Evolutionary conservation across 2,888 invertebrate genomes (phyloP), one percentile per base, ranked within the genome.

Genomic region (Drosophila meridionalis): DNA sequence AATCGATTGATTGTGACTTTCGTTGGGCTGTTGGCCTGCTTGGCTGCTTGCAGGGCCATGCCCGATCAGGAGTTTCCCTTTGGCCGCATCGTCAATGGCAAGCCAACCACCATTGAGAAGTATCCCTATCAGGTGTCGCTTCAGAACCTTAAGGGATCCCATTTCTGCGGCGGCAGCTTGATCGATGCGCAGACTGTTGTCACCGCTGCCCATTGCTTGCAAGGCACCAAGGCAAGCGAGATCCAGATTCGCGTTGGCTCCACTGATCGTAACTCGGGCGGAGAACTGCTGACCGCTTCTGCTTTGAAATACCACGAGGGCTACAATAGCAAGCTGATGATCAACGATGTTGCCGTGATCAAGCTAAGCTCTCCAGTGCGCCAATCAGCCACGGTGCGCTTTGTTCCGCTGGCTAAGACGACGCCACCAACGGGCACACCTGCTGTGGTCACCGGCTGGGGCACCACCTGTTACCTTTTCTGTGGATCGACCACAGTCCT

Each of bases 91-190:
- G 93, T 94, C 3, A 94, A 94, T 34, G 94, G 94, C 12, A 83
- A 83, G 26, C 72, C 80, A 26, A 92, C 92, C 12, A 80, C 89
- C 8, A 94, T 94, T 63, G 84, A 90, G 32, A 81, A 83, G 1
- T 92, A 92, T 76, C 94, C 94, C 9, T 93, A 93, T 70, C 94
- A 94, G 91, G 92, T 94, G 1, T 94, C 94, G 0, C 69, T 94
- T 14, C 92, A 92, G 69, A 89, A 78, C 42, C 47, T 6, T 9
- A 34, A 38, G 40, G 91, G 90, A 11, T 69, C 59, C n/a, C 94
- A 94, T 71, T 92, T 92, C 72, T 94, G 94, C 62, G 94, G 94
- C 36, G 94, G 93, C 38, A 92, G 93, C n/a, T 87, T 94, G 53
- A 90, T 94, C 71, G 80, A 76, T 11, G 48, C 73, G 3, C 84